Evolutionary conservation across 1,140 invertebrate genomes (phyloP).

Genomic region (Anadara kagoshimensis): DNA sequence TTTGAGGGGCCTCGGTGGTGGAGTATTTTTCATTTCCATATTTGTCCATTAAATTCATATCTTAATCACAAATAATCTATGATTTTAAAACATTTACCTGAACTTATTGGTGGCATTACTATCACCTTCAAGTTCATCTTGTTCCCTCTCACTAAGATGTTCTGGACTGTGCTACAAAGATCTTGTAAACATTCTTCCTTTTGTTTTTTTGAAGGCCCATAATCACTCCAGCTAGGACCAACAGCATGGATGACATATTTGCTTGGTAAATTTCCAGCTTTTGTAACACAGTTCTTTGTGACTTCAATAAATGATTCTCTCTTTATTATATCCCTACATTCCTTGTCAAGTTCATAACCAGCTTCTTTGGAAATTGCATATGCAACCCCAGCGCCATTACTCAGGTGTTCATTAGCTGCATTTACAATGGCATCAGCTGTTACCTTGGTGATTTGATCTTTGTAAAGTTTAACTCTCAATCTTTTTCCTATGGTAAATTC

Average conservation of each 20-base stretch:
- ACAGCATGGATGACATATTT: slow-evolving; percentile 23
- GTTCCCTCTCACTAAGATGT: neutral
- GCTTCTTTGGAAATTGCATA: slow-evolving; percentile 81
- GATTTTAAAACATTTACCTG: neutral
- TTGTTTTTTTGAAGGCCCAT: neutral
- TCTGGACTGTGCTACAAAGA: neutral
- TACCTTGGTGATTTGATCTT: slow-evolving; percentile 87
- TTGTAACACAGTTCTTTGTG: slow-evolving; percentile 33
- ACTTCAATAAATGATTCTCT: slow-evolving; percentile 26
- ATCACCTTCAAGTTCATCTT: neutral
- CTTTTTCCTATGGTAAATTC: neutral
- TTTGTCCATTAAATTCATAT: no score
- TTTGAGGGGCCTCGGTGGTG: no score
- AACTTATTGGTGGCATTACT: slow-evolving; percentile 17
- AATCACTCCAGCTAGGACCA: neutral
- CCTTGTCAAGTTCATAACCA: slow-evolving; percentile 30
- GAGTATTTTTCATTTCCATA: no score
- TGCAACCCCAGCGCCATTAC: slow-evolving; percentile 88
- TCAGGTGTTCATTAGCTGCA: slow-evolving; percentile 86
- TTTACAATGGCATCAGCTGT: slow-evolving; percentile 93
- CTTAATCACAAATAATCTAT: no score
- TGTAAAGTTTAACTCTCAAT: slow-evolving; percentile 45
- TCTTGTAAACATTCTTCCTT: neutral
- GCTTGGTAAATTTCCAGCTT: slow-evolving; percentile 42
- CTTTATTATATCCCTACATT: slow-evolving; percentile 37